Conservation (phyloP, 2,888 invertebrate genomes). For the Machimus atricapillus region DNA sequence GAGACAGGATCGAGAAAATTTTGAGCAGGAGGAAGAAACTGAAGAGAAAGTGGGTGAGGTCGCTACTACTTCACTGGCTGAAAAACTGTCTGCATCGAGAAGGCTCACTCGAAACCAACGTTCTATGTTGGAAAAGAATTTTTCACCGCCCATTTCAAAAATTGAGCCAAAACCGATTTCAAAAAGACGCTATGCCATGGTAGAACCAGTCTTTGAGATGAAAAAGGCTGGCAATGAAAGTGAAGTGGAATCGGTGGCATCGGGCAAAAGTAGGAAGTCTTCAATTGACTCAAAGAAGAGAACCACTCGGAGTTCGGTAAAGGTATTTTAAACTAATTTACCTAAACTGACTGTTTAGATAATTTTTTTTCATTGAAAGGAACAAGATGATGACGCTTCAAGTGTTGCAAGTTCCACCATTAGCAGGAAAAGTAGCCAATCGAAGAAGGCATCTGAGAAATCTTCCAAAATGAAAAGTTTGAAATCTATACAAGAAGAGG, state of each 20-base stretch:
- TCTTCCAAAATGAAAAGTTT: not conserved
- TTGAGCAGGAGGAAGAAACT: not conserved
- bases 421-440: not conserved
- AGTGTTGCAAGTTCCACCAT: constrained; percentile 24
- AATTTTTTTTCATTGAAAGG: not conserved
- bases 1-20: not conserved
- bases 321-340: not conserved
- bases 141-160: constrained; percentile 45
- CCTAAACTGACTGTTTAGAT: not conserved
- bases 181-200: constrained; percentile 47
- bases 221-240: constrained; percentile 49
- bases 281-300: constrained; percentile 47
- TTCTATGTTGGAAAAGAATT: constrained; percentile 48
- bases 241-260: constrained; percentile 53
- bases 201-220: constrained; percentile 44
- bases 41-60: not conserved
- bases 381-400: constrained; percentile 9
- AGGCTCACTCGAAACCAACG: constrained; percentile 54
- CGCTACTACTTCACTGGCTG: not conserved
- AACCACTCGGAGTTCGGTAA: constrained; percentile 50
- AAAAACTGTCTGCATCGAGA: constrained; percentile 49
- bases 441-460: not conserved
- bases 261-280: constrained; percentile 49
- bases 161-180: constrained; percentile 42
- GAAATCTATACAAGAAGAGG: not conserved